Conservation (phyloP, 1,140 invertebrate species). For the Neodiprion lecontei region DNA sequence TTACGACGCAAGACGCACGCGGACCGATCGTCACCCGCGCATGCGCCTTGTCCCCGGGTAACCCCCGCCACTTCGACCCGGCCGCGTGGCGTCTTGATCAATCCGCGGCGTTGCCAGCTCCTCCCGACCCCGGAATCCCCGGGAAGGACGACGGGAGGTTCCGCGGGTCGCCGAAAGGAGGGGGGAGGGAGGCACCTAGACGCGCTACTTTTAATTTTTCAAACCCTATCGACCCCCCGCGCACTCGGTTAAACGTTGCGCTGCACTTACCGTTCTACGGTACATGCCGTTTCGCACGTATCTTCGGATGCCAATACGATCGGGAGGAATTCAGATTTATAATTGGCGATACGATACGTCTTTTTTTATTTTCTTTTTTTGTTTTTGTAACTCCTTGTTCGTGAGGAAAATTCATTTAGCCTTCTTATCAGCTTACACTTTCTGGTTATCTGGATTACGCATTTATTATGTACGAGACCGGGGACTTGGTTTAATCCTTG, state of each 20-base stretch:
- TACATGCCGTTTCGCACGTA: too few species aligned
- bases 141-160: slow-evolving; percentile 1
- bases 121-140: slow-evolving; percentile 11
- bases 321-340: too few species aligned
- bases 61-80: slow-evolving; percentile 42
- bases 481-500: too few species aligned
- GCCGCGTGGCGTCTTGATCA: slow-evolving; percentile 61
- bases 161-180: neutral
- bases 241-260: slow-evolving; percentile 41
- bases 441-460: too few species aligned
- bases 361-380: neutral
- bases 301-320: too few species aligned
- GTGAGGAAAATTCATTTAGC: neutral
- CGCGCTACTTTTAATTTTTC: slow-evolving; percentile 52
- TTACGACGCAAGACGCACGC: slow-evolving; percentile 38
- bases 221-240: slow-evolving; percentile 53
- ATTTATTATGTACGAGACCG: too few species aligned
- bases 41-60: slow-evolving; percentile 52
- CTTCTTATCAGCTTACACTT: neutral
- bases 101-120: slow-evolving; percentile 53
- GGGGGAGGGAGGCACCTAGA: slow-evolving; percentile 9
- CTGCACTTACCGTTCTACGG: neutral
- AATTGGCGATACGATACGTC: neutral
- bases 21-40: slow-evolving; percentile 44
- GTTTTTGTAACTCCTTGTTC: neutral